Percentiles rank a stretch among this genome's conserved stretches.
Evolutionary conservation across 2,113 vertebrate genomes (phyloP).

Genomic region (Nycticorax nycticorax): DNA sequence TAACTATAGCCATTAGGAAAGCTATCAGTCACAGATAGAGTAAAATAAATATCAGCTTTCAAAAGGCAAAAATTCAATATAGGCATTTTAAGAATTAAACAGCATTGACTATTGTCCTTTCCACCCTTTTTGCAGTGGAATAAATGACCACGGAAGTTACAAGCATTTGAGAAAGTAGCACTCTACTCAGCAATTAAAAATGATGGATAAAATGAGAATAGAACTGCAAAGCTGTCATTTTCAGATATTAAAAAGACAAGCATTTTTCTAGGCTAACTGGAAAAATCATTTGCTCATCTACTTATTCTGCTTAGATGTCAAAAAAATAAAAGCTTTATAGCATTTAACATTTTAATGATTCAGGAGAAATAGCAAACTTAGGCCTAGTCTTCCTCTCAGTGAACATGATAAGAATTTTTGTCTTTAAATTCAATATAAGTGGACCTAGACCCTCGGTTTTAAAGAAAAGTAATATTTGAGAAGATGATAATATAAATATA

Average conservation of each 20-base stretch:
- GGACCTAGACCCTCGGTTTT: background rate
- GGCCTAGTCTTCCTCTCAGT: background rate
- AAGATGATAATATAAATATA: background rate
- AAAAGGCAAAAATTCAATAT: background rate
- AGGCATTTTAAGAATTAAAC: background rate
- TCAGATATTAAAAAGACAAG: conserved; percentile 35
- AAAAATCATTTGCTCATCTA: conserved; percentile 31
- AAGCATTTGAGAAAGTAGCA: background rate
- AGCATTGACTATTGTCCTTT: background rate
- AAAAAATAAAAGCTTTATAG: background rate
- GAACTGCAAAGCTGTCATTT: conserved; percentile 39
- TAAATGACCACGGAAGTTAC: conserved; percentile 10
- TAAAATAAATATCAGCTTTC: conserved; percentile 11
- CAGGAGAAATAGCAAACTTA: background rate
- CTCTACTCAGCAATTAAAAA: conserved; percentile 24
- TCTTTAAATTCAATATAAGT: background rate
- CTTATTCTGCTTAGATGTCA: conserved; percentile 17
- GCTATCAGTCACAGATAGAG: background rate
- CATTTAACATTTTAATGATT: conserved; percentile 4
- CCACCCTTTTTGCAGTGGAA: background rate
- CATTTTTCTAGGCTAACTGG: background rate
- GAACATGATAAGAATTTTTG: background rate
- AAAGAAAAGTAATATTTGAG: background rate
- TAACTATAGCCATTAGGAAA: background rate
- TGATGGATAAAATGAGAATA: conserved; percentile 47